Evolutionary conservation across 2,888 invertebrate genomes (phyloP).

Genomic region (Ctena decussata): DNA sequence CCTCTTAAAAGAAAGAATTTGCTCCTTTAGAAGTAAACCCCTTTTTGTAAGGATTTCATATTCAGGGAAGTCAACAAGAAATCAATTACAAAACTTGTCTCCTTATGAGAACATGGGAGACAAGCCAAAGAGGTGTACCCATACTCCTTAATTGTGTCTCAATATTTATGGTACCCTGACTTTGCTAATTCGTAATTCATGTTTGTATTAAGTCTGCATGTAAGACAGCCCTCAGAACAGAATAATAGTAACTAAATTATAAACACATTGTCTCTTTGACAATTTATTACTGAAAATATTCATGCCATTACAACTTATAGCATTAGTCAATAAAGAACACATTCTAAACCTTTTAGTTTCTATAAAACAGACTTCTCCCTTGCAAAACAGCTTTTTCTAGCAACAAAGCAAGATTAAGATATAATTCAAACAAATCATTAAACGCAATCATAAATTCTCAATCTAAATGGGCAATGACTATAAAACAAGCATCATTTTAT

Average conservation of each 20-base stretch:
- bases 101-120: too few relatives aligned
- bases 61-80: too few relatives aligned
- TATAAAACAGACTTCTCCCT: neutral
- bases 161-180: too few relatives aligned
- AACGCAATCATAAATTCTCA: neutral
- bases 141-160: too few relatives aligned
- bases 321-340: neutral
- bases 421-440: neutral
- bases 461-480: neutral
- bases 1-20: too few relatives aligned
- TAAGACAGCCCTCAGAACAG: neutral
- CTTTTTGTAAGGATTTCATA: too few relatives aligned
- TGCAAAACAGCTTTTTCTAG: neutral
- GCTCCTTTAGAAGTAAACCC: too few relatives aligned
- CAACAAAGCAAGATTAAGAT: neutral
- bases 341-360: constrained; percentile 1
- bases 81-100: too few relatives aligned
- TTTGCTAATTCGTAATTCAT: neutral
- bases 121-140: too few relatives aligned
- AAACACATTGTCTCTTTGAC: neutral
- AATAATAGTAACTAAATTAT: neutral
- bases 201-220: neutral
- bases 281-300: neutral
- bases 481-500: constrained; percentile 1
- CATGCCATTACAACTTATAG: neutral